These are phyloP conservation scores for Bothrops jararaca DNA, from an alignment of 2,113 vertebrate genomes.

Conservation along the genomic window DNA sequence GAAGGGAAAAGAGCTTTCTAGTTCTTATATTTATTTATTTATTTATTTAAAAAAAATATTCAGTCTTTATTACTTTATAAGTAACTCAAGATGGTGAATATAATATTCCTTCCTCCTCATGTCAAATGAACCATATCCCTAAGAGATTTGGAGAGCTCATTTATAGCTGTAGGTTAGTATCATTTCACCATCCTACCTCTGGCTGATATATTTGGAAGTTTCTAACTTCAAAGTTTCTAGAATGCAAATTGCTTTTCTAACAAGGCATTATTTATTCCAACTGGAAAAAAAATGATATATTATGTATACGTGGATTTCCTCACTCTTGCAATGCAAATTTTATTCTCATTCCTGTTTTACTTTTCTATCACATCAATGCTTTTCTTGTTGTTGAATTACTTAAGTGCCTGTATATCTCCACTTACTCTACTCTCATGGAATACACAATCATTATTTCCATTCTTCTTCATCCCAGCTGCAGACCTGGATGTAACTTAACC, in stretches of 20 bases:
- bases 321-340: not conserved
- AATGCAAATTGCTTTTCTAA: not conserved
- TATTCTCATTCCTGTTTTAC: not conserved
- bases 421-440: not conserved
- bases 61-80: not conserved
- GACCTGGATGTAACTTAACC: not conserved
- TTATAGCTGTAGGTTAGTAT: not conserved
- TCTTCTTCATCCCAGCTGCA: not conserved
- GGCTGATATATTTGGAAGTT: not conserved
- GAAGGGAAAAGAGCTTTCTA: not conserved
- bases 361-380: not conserved
- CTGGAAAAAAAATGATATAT: not conserved
- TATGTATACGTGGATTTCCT: not conserved
- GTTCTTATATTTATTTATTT: not conserved
- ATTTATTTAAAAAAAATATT: not conserved
- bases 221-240: not conserved
- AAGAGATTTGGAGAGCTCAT: not conserved
- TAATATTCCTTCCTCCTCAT: not conserved
- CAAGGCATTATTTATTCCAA: not conserved
- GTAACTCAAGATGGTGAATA: not conserved
- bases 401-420: no score
- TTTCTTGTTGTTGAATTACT: not conserved
- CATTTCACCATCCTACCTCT: not conserved
- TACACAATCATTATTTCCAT: not conserved
- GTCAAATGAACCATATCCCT: not conserved